Base-by-base conservation (phyloP, 2,797 vertebrate species). In the Ciconia nigra region DNA sequence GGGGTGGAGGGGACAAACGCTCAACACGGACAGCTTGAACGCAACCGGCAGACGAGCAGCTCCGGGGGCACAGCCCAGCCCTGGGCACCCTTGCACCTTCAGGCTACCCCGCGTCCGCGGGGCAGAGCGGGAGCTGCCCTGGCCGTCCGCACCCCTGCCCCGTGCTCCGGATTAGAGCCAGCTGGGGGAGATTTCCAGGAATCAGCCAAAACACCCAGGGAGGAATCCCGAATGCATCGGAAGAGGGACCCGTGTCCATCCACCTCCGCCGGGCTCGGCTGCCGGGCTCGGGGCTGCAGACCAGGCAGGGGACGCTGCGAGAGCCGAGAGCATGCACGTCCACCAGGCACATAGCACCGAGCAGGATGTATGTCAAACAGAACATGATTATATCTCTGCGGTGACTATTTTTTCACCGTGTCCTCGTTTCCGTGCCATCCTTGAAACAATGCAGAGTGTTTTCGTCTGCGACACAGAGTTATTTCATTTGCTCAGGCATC, bases 1-100 rank as follows among this genome's bases (percentile, higher is more conserved):
- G 4, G 35, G 28, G 17, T 7, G 15, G 6, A 22, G 66, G 76
- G 35, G 46, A n/a, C 2, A 16, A 37, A 21, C 25, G 11, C 39
- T 20, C 54, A 13, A 2, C 21, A 9, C 2, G 5, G 41, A 15
- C 65, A 65, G 20, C 78, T 25, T 2, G 15, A 35, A 26, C 2
- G 0, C 0, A 17, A 3, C 4, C 1, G 0, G 47, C 46, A 31
- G 25, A 22, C 0, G 1, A 70, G 15, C 52, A 26, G 58, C 28
- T 14, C 37, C 2, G 35, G 54, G 51, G 33, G 39, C 2, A 0
- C 42, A 63, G 63, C n/a, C 25, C 67, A 49, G 10, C 26, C 44
- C 52, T 1, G 2, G 2, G 73, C 35, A 28, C 83, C 20, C 39
- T 2, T 37, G 37, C 37, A 29, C 41, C 58, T 29, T 22, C 29